Evolutionary conservation across 2,113 vertebrate species (phyloP), one percentile per base, ranked within the genome.

Genomic region (Eudyptes chrysolophus): DNA sequence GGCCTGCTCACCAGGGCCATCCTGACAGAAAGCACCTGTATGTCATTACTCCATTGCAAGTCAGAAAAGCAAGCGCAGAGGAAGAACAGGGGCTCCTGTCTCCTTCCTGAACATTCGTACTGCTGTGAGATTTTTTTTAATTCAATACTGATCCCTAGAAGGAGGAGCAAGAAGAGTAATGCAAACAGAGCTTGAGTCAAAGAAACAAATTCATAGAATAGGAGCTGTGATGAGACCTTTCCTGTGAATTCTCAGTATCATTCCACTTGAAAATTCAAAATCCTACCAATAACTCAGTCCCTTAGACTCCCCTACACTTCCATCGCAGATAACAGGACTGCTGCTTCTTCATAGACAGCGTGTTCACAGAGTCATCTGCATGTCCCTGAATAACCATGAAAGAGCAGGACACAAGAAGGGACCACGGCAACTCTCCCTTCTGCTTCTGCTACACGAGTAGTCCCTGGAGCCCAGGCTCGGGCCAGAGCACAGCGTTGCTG

Each of bases 241-340:
- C 13, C 75, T 51, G 62, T 40, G 52, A 79, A 38, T 3, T 26
- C 25, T 42, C 78, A 36, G n/a, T 16, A 22, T 12, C 0, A 0
- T 60, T 78, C 44, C 32, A 24, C 27, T 2, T 75, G 60, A 70
- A 91, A 89, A 91, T 36, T 38, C 32, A 61, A 76, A 84, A 32
- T 44, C 14, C 27, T 42, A 27, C 29, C 32, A 32, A 18, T 19
- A 65, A 38, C 24, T 36, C 34, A 7, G 52, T 36, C 32, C 57
- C 27, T 54, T 8, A 19, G 42, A n/a, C n/a, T 20, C 4, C 26
- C 22, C 29, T 49, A 14, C 32, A 17, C 42, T 71, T 42, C 80
- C 76, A 29, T 8, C 66, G 55, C 62, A 68, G 76, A 7, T 4
- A 44, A 30, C 65, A 64, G 60, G 10, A 55, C 7, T 27, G 48